A percentile compares a stretch with the other conserved stretches of the same genome.
phyloP scores from a whole-genome alignment of 2,888 invertebrate genomes.

The Tigriopus californicus region DNA sequence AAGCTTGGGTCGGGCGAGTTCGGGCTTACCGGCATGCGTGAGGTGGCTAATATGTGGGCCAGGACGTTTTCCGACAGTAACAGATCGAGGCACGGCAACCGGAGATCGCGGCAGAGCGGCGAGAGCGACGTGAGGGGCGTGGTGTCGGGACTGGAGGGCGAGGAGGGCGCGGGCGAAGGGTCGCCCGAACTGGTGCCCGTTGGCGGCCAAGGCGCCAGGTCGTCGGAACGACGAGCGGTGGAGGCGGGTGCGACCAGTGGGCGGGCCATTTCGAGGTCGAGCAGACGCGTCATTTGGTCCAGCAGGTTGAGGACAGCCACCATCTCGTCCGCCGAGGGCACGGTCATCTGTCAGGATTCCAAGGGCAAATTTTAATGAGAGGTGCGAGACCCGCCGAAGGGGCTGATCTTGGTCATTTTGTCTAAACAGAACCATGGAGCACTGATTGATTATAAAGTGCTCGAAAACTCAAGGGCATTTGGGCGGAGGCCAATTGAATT shows the following conservation, averaged over 20 bases:
- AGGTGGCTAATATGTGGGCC: conserved; percentile 24
- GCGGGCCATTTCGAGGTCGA: conserved; percentile 45
- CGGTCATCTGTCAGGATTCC: conserved; percentile 28
- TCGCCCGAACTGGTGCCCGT: no score
- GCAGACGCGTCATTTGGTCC: conserved; percentile 68
- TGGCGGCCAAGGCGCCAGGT: conserved; percentile 21
- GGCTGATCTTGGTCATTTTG: no score
- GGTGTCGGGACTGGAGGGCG: conserved; percentile 32
- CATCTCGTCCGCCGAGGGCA: conserved; percentile 61
- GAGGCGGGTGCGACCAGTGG: conserved; percentile 14
- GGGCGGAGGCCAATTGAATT: no score
- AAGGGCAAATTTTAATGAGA: no score
- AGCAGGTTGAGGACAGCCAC: conserved; percentile 74
- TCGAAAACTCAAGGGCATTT: no score
- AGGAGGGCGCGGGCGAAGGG: conserved; percentile 24
- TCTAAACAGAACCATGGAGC: no score
- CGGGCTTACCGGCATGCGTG: conserved; percentile 10
- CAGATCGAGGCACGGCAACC: conserved; percentile 38
- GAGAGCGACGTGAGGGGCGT: conserved; percentile 25
- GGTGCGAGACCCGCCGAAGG: no score
- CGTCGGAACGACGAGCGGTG: conserved; percentile 24
- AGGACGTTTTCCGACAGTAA: conserved; percentile 66
- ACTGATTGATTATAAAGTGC: no score
- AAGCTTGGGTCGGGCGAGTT: no score
- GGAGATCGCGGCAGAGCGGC: conserved; percentile 31